These are phyloP conservation scores for Austrofundulus limnaeus DNA, from an alignment of 2,113 vertebrate genomes.

Conservation along the genomic window DNA sequence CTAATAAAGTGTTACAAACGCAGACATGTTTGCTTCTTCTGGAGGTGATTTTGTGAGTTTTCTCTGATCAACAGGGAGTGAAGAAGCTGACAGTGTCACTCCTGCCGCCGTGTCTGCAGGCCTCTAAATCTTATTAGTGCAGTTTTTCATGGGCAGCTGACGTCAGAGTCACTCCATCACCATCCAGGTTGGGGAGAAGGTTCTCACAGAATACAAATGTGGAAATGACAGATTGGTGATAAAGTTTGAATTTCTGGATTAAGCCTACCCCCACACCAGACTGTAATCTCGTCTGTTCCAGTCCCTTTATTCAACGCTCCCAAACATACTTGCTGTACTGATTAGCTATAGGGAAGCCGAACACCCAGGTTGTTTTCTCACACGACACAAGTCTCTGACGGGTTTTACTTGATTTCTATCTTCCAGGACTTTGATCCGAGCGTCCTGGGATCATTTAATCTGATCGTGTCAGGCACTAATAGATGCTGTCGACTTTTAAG, in stretches of 20 bases:
- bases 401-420: slow-evolving; percentile 62
- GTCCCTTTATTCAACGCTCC: slow-evolving; percentile 29
- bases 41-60: slow-evolving; percentile 1
- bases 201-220: slow-evolving; percentile 36
- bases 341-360: slow-evolving; percentile 54
- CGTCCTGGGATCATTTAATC: slow-evolving; percentile 54
- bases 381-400: slow-evolving; percentile 39
- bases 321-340: slow-evolving; percentile 32
- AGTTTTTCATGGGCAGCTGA: slow-evolving; percentile 12
- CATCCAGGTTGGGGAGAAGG: slow-evolving; percentile 3
- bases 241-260: slow-evolving; percentile 41
- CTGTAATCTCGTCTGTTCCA: slow-evolving; percentile 52
- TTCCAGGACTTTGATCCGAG: slow-evolving; percentile 58
- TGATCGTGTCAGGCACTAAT: slow-evolving; percentile 48
- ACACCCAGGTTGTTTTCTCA: slow-evolving; percentile 34
- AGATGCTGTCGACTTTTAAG: slow-evolving; percentile 44
- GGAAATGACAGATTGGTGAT: slow-evolving; percentile 59
- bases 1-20: background rate
- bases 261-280: slow-evolving; percentile 27
- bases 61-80: background rate
- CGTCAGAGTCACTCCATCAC: slow-evolving; percentile 21
- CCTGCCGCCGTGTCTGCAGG: background rate
- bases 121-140: slow-evolving; percentile 14
- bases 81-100: slow-evolving; percentile 1
- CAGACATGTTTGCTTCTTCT: background rate